A percentile compares a stretch with the other conserved stretches of the same genome.
Evolutionary conservation across 2,888 invertebrate genomes (phyloP).

Genomic region (Aquatica leii): DNA sequence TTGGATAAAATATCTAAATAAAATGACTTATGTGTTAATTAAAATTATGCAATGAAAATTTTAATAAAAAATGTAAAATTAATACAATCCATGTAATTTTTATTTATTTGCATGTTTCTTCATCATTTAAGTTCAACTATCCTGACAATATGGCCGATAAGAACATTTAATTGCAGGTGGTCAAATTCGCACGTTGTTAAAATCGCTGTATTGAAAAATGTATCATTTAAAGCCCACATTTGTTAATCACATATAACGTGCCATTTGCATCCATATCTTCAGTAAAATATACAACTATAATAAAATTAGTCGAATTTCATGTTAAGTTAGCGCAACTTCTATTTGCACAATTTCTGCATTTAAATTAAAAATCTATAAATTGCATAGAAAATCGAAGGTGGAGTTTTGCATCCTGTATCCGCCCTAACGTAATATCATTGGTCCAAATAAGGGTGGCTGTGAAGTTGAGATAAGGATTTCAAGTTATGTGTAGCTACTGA

Average conservation of each 20-base stretch:
- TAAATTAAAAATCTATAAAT: too few relatives aligned
- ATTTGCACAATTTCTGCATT: not conserved
- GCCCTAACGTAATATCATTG: slow-evolving; percentile 37
- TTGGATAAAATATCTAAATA: too few relatives aligned
- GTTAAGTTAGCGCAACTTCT: too few relatives aligned
- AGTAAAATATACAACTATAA: too few relatives aligned
- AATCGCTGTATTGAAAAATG: not conserved
- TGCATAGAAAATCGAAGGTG: slow-evolving; percentile 22
- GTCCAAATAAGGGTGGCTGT: slow-evolving; percentile 44
- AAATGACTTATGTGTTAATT: too few relatives aligned
- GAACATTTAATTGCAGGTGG: slow-evolving; percentile 8
- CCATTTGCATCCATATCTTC: not conserved
- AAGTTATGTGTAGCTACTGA: slow-evolving; percentile 31
- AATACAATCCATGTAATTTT: too few relatives aligned
- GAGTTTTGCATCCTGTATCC: slow-evolving; percentile 20
- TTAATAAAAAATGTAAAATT: too few relatives aligned
- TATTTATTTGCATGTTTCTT: too few relatives aligned
- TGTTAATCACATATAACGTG: not conserved
- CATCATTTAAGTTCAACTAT: too few relatives aligned
- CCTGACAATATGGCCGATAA: not conserved
- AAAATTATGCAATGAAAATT: too few relatives aligned
- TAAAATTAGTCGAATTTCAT: too few relatives aligned
- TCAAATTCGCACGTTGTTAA: not conserved
- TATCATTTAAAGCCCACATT: slow-evolving; percentile 2
- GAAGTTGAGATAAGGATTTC: slow-evolving; percentile 38